Conservation (phyloP, 2,888 invertebrate genomes). For the Thalpophila matura region DNA sequence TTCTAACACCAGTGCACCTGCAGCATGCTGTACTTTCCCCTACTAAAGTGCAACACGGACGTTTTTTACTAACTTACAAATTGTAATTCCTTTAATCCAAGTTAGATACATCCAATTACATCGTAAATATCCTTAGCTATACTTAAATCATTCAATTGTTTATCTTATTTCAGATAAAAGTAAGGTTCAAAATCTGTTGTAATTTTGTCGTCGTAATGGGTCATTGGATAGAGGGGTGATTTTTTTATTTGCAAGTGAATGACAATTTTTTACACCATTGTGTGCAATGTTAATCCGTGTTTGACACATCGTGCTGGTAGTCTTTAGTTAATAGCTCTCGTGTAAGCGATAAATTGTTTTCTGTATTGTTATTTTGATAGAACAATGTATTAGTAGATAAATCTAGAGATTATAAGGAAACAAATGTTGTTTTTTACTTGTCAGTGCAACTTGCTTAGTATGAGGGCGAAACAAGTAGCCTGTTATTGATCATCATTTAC, state of each 20-base stretch:
- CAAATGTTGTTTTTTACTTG: constrained; percentile 19
- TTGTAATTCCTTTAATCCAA: constrained; percentile 90
- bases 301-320: constrained; percentile 85
- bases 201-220: constrained; percentile 51
- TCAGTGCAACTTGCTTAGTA: constrained; percentile 12
- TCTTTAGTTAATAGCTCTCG: constrained; percentile 85
- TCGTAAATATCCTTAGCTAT: constrained; percentile 75
- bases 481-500: constrained; percentile 7
- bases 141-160: constrained; percentile 34
- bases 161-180: not conserved
- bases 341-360: constrained; percentile 75
- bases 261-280: constrained; percentile 88
- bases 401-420: constrained; percentile 53
- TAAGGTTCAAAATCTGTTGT: constrained; percentile 64
- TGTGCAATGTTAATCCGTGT: constrained; percentile 86
- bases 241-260: constrained; percentile 78
- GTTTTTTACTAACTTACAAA: constrained; percentile 88
- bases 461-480: not conserved
- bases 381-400: constrained; percentile 58
- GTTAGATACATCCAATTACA: constrained; percentile 89
- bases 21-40: constrained; percentile 77
- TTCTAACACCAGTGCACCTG: constrained; percentile 82
- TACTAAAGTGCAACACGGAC: constrained; percentile 66
- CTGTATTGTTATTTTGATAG: constrained; percentile 71
- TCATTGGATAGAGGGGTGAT: constrained; percentile 73